Evolutionary conservation across 2,113 vertebrate species (phyloP), one percentile per base, ranked within the genome.

Genomic region (Chaetodon trifascialis): DNA sequence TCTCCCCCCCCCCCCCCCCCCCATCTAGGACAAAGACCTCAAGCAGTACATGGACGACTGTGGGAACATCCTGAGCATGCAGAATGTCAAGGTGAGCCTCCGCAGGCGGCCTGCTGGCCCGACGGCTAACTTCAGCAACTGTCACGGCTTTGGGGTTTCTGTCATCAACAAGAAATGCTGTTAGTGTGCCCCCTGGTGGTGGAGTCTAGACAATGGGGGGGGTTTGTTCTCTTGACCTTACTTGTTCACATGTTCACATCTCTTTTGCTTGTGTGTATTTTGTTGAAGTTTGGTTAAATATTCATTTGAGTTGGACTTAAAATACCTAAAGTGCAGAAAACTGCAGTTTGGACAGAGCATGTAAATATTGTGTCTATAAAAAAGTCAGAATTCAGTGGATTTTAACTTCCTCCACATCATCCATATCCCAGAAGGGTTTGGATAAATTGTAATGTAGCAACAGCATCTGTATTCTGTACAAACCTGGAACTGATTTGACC

Each of bases 1-100:
- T 47, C 58, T 11, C 30, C 36, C 49, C 19, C 62, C 58, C 51
- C 30, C 25, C 49, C 38, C 21, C 42, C 8, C 49, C 51, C 44
- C 55, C 73, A 71, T 90, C 58, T 49, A 97, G 97, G 97, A 97
- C 93, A 97, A 97, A 93, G 97, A 97, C 94, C 94, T 97, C 67
- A 97, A 97, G 92, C 97, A 97, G 95, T 97, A 97, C 91, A 95
- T 97, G 93, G 97, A 97, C 52, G 97, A 97, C 91, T 97, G 97
- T 71, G 97, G 97, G 85, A 97, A 97, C 83, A 87, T 97, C 91
- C 97, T 97, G 94, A 96, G 96, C 91, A 96, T 97, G 93, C 95
- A 97, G 86, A 97, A 97, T 46, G 96, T 97, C 80, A 97, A 97
- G 96, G 97, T 97, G 92, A 94, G 88, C 49, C 58, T 79, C 66